Evolutionary conservation across 2,888 invertebrate genomes (phyloP).

Genomic region (Oasisia sp.): DNA sequence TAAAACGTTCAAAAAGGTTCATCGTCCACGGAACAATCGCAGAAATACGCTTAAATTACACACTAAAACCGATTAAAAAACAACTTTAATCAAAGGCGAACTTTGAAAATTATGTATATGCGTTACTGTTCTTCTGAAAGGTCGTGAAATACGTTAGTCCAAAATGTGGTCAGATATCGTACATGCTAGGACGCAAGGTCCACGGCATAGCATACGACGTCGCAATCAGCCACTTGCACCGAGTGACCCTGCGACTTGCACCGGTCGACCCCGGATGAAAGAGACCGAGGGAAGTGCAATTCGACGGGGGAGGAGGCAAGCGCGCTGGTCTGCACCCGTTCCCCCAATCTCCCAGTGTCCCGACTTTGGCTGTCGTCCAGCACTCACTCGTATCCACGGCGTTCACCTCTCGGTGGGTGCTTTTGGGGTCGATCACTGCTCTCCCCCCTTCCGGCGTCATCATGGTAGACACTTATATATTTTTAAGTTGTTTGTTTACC

Average conservation of each 20-base stretch:
- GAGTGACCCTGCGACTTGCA: neutral
- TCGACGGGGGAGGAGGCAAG: neutral
- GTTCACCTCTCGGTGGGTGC: neutral
- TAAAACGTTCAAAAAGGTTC: too few relatives aligned
- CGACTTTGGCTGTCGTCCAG: neutral
- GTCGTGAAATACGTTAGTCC: too few relatives aligned
- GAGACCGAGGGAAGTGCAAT: neutral
- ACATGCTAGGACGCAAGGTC: neutral
- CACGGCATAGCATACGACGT: neutral
- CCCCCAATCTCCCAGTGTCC: neutral
- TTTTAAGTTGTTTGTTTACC: too few relatives aligned
- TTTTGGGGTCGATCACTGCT: neutral
- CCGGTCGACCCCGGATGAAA: neutral
- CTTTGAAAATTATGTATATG: too few relatives aligned
- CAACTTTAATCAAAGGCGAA: too few relatives aligned
- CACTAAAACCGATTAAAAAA: too few relatives aligned
- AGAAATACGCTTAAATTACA: too few relatives aligned
- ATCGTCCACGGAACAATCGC: too few relatives aligned
- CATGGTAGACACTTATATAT: too few relatives aligned
- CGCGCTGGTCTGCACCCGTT: neutral
- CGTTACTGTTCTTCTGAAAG: too few relatives aligned
- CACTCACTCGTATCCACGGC: neutral
- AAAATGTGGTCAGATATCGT: too few relatives aligned
- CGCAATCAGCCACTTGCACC: neutral
- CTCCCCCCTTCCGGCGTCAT: too few relatives aligned